Evolutionary conservation across 2,797 vertebrate species (phyloP).

Genomic region (Squalus acanthias): DNA sequence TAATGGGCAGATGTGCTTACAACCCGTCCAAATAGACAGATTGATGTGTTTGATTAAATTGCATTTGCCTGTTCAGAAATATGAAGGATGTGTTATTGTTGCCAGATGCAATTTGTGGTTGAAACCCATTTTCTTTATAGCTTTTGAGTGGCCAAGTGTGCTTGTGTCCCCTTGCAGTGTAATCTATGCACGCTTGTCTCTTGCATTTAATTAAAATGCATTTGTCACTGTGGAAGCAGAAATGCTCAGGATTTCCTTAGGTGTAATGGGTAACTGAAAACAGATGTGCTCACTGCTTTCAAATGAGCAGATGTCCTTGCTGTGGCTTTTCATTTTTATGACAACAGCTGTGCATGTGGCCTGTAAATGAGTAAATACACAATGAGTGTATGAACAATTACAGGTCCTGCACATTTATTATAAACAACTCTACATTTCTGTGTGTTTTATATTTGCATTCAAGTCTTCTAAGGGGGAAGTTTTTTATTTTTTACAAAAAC

Average conservation of each 20-base stretch:
- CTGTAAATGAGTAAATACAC: not conserved
- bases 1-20: not conserved
- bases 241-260: not conserved
- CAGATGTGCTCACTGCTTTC: not conserved
- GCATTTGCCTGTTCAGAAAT: not conserved
- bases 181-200: not conserved
- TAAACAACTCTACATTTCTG: not conserved
- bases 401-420: not conserved
- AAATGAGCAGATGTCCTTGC: not conserved
- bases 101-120: constrained; percentile 8
- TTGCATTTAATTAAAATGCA: constrained; percentile 25
- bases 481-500: not conserved
- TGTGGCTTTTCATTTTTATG: not conserved
- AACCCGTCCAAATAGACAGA: not conserved
- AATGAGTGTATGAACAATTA: not conserved
- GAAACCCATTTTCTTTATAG: not conserved
- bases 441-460: not conserved
- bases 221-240: constrained; percentile 5
- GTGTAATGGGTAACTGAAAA: not conserved
- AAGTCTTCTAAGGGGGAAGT: too few species aligned
- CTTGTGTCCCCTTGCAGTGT: too few species aligned
- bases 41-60: constrained; percentile 13
- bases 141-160: not conserved
- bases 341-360: not conserved
- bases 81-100: constrained; percentile 7